Base-by-base conservation (phyloP, 2,113 vertebrate species). In the Pardalotus punctatus region DNA sequence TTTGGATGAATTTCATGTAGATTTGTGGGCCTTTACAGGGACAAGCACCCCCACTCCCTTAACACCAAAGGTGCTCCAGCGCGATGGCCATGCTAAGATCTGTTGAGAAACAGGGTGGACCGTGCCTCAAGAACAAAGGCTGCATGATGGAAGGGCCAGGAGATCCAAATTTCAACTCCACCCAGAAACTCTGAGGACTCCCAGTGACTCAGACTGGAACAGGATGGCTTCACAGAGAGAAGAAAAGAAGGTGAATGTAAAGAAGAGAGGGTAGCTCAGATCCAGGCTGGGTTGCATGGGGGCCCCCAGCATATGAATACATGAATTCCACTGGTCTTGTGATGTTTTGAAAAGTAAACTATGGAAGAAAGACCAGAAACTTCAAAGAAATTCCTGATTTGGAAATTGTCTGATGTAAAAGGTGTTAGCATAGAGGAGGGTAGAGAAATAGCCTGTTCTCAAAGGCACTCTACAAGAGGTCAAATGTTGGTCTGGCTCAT, bases 371-470 rank as follows among this genome's bases (percentile, higher is more conserved):
- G 95, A 93, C 65, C 27, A 94, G 90, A 84, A 96, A 93, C 96
- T 97, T 98, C 97, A 97, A 97, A 97, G 90, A 91, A 84, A 84
- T 97, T 97, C 92, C 95, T 93, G 91, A 95, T 97, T 97, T 96
- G 94, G 85, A 97, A 96, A 94, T 94, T 91, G 92, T 96, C 96
- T 97, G 95, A 94, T 97, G 94, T 96, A 96, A 98, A 98, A 97
- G 92, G 94, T 96, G 95, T 96, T 96, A 96, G 92, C 81, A 0
- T 86, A 96, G 90, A 84, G 96, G 80, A 74, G 81, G 73, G 72
- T 81, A 96, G 89, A 86, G 79, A 96, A 96, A 93, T 88, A 95
- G 95, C 71, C 47, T 71, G 76, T 76, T 97, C 95, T 96, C 88
- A 97, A 86, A 97, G 91, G 70, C 91, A 90, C 94, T 97, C 96